A percentile compares a stretch with the other conserved stretches of the same genome.
Evolutionary conservation across 2,113 vertebrate genomes (phyloP).

Genomic region (Bujurquina vittata): DNA sequence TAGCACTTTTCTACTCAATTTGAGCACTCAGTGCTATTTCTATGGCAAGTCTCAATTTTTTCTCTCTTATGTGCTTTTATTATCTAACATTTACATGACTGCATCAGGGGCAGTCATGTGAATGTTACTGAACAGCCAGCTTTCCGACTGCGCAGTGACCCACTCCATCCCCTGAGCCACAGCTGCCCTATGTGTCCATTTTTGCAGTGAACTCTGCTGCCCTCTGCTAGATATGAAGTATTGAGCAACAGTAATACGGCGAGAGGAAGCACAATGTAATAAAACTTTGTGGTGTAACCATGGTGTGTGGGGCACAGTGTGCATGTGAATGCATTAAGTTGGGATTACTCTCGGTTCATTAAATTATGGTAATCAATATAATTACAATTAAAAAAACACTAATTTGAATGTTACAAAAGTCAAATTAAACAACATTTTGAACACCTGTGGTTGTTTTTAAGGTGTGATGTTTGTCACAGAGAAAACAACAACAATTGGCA

Average conservation of each 20-base stretch:
- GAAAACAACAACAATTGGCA: background rate
- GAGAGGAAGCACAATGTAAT: fast-evolving
- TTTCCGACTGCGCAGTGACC: too few species aligned
- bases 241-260: background rate
- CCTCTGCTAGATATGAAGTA: background rate
- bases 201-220: background rate
- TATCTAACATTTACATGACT: too few species aligned
- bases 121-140: too few species aligned
- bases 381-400: background rate
- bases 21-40: too few species aligned
- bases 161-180: too few species aligned
- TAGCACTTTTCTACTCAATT: too few species aligned
- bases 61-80: too few species aligned
- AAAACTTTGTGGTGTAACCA: background rate
- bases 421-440: fast-evolving
- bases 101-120: too few species aligned
- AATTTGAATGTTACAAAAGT: background rate
- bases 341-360: background rate
- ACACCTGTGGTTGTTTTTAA: fast-evolving
- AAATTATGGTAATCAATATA: background rate
- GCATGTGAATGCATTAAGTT: background rate
- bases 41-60: too few species aligned
- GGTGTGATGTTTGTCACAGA: fast-evolving
- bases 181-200: background rate
- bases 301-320: fast-evolving